A percentile compares a stretch with the other conserved stretches of the same genome.
Conservation (phyloP, 2,113 vertebrate genomes). For the Zosterops borbonicus region DNA sequence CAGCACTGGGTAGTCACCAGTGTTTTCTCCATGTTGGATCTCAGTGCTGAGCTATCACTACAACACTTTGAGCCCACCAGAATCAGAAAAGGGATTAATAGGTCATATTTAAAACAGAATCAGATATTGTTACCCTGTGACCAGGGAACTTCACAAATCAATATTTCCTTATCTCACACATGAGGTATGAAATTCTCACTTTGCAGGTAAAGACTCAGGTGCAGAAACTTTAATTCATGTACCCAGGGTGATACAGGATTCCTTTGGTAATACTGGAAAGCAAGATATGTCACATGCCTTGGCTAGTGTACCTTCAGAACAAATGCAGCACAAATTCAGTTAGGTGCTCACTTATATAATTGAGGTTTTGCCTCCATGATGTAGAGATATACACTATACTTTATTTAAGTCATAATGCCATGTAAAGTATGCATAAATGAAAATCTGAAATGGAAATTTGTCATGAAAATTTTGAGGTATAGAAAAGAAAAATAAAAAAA, state of each 20-base stretch:
- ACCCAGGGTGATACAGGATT: background rate
- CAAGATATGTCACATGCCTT: accelerated
- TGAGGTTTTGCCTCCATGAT: background rate
- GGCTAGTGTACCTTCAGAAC: background rate
- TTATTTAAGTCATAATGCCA: background rate
- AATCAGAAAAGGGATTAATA: background rate
- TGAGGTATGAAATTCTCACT: background rate
- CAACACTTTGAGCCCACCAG: background rate
- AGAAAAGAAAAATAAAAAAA: background rate
- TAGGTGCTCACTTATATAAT: background rate
- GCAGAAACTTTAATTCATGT: background rate
- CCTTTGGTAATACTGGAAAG: background rate
- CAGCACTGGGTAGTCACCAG: background rate
- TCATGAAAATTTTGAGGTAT: background rate
- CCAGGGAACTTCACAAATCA: background rate
- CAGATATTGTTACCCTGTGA: background rate
- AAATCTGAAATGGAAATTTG: background rate
- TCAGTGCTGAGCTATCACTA: background rate
- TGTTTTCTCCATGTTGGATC: background rate
- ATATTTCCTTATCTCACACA: background rate
- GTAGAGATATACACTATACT: background rate
- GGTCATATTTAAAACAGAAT: background rate
- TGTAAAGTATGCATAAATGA: background rate
- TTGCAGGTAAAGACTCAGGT: background rate
- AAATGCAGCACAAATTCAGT: background rate